These are phyloP conservation scores for Uropetala carovei DNA, from an alignment of 2,888 invertebrate species.

Conservation along the genomic window DNA sequence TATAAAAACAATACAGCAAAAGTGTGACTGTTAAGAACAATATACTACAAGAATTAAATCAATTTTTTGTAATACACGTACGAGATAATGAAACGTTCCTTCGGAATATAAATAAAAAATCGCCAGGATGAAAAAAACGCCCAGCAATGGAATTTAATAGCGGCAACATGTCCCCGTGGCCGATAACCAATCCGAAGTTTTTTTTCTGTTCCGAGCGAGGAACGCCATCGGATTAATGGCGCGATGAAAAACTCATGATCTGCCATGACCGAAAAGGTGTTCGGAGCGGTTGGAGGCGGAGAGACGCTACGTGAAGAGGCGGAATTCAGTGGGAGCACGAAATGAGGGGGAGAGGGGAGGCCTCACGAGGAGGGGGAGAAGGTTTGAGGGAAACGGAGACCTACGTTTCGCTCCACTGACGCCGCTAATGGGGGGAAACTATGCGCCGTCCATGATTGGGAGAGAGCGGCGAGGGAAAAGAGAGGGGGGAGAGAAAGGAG, in stretches of 20 bases:
- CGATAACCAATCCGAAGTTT: neutral
- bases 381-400: neutral
- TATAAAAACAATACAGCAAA: no score
- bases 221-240: constrained; percentile 7
- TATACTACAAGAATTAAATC: no score
- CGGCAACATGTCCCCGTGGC: neutral
- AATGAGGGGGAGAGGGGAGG: neutral
- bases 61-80: no score
- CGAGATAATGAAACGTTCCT: no score
- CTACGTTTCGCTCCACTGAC: constrained; percentile 45
- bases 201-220: neutral
- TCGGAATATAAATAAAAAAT: no score
- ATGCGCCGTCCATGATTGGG: constrained; percentile 45
- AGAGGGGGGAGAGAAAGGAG: neutral
- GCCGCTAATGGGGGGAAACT: constrained; percentile 53
- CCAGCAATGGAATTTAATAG: neutral
- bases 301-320: neutral
- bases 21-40: no score
- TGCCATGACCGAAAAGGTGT: constrained; percentile 5
- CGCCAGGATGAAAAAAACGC: no score
- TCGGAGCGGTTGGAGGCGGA: neutral
- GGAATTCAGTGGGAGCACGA: constrained; percentile 5
- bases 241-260: neutral
- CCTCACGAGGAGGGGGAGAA: neutral
- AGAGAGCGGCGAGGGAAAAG: neutral